These are phyloP conservation scores for Apoda limacodes DNA, from an alignment of 2,888 invertebrate genomes.

Conservation along the genomic window DNA sequence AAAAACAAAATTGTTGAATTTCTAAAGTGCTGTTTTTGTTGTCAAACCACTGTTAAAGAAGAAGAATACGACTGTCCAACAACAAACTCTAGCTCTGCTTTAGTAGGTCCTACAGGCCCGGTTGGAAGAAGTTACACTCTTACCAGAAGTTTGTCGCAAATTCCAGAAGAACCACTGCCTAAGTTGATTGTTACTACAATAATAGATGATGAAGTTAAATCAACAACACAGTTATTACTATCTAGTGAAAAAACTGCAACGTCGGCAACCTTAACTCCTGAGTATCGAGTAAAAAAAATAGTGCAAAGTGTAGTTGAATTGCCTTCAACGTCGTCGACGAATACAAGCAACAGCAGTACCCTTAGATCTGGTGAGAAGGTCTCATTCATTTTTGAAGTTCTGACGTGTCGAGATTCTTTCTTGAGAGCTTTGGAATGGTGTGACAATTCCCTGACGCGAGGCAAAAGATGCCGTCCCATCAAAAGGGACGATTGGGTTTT, in stretches of 20 bases:
- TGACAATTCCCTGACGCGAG: slow-evolving; percentile 57
- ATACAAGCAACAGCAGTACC: slow-evolving; percentile 35
- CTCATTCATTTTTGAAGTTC: slow-evolving; percentile 55
- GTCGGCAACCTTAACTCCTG: slow-evolving; percentile 24
- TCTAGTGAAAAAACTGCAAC: slow-evolving; percentile 36
- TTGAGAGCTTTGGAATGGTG: slow-evolving; percentile 61
- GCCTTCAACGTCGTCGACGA: slow-evolving; percentile 23
- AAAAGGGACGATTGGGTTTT: slow-evolving; percentile 54
- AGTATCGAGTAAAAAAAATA: slow-evolving; percentile 24
- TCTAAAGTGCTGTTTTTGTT: slow-evolving; percentile 37
- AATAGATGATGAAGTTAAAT: slow-evolving; percentile 34
- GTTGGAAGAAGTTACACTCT: slow-evolving; percentile 43
- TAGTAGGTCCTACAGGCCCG: slow-evolving; percentile 37
- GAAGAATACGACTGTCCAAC: slow-evolving; percentile 29
- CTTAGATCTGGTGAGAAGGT: slow-evolving; percentile 57
- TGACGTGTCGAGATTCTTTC: slow-evolving; percentile 55
- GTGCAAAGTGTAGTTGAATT: slow-evolving; percentile 21
- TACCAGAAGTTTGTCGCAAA: slow-evolving; percentile 23
- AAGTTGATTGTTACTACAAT: slow-evolving; percentile 25
- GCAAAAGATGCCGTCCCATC: slow-evolving; percentile 46
- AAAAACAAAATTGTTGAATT: slow-evolving; percentile 28
- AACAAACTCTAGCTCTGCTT: slow-evolving; percentile 37
- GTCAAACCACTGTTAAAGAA: slow-evolving; percentile 23
- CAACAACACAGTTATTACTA: slow-evolving; percentile 41
- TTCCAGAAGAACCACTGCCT: slow-evolving; percentile 17